A percentile compares a stretch with the other conserved stretches of the same genome.
Conservation (phyloP, 2,888 invertebrate species). For the Clostera curtula region DNA sequence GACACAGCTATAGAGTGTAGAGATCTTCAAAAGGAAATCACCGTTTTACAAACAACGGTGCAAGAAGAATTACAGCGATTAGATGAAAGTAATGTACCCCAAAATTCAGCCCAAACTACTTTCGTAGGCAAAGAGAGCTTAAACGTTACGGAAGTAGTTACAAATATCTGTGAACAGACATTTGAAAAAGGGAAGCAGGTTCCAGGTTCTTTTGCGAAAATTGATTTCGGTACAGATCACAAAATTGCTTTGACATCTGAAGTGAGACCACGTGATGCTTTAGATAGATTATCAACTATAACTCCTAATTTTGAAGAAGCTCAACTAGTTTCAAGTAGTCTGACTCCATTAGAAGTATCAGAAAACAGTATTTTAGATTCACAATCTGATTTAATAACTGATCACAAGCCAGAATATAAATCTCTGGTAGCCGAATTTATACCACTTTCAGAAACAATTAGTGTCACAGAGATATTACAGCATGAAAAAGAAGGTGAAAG, state of each 20-base stretch:
- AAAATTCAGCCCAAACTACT: conserved; percentile 67
- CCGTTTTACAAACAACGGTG: conserved; percentile 46
- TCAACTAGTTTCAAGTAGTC: conserved; percentile 36
- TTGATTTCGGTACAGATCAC: conserved; percentile 68
- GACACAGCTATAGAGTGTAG: conserved; percentile 44
- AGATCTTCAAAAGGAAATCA: conserved; percentile 56
- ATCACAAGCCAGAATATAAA: conserved; percentile 34
- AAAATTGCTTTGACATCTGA: conserved; percentile 67
- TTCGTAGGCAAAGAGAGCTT: conserved; percentile 76
- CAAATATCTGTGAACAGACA: conserved; percentile 66
- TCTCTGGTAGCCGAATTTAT: conserved; percentile 40
- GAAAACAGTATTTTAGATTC: conserved; percentile 61
- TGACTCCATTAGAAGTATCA: conserved; percentile 46
- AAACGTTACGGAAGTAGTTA: conserved; percentile 72
- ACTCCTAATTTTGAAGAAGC: conserved; percentile 46
- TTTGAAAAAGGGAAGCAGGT: conserved; percentile 46
- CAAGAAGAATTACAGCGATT: conserved; percentile 71
- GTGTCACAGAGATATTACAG: conserved; percentile 46
- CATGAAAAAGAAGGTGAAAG: conserved; percentile 56
- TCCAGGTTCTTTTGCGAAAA: conserved; percentile 62
- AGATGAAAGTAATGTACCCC: conserved; percentile 69
- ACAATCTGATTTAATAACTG: conserved; percentile 40
- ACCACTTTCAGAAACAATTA: conserved; percentile 35
- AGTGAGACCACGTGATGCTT: conserved; percentile 45
- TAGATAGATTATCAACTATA: conserved; percentile 34